Conservation (phyloP, 2,888 invertebrate species). For the Rhagium mordax region DNA sequence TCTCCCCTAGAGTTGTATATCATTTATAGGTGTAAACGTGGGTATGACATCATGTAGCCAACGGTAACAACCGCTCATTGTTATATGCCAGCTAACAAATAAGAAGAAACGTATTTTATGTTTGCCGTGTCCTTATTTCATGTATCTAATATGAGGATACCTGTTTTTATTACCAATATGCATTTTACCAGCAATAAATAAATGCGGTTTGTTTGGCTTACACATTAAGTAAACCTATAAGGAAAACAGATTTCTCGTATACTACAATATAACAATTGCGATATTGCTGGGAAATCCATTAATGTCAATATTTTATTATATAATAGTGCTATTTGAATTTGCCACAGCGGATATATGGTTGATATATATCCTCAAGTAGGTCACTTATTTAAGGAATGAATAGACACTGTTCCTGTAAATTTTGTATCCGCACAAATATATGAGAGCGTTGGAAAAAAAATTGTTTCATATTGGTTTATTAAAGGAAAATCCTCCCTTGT, state of each 20-base stretch:
- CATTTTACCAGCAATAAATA: conserved; percentile 38
- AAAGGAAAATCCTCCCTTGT: too few species aligned
- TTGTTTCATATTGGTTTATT: too few species aligned
- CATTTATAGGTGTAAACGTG: conserved; percentile 50
- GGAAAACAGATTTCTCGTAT: conserved; percentile 23
- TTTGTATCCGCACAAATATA: too few species aligned
- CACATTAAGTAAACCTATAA: conserved; percentile 10
- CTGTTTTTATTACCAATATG: conserved; percentile 44
- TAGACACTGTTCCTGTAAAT: not conserved
- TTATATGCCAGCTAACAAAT: conserved; percentile 31
- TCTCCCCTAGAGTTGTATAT: conserved; percentile 34
- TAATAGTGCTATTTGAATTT: not conserved
- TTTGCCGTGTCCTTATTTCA: conserved; percentile 35
- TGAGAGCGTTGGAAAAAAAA: too few species aligned
- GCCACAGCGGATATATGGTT: not conserved
- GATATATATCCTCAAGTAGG: not conserved
- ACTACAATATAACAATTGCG: not conserved
- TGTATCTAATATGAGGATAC: conserved; percentile 39
- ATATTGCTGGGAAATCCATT: not conserved
- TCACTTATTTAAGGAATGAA: not conserved
- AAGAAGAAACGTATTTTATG: conserved; percentile 38
- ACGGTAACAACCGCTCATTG: conserved; percentile 35
- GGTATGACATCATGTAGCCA: conserved; percentile 52
- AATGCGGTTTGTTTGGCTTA: conserved; percentile 30
- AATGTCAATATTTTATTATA: conserved; percentile 10